phyloP scores from a whole-genome alignment of 2,888 invertebrate species.

The Xanthostigma xanthostigma region DNA sequence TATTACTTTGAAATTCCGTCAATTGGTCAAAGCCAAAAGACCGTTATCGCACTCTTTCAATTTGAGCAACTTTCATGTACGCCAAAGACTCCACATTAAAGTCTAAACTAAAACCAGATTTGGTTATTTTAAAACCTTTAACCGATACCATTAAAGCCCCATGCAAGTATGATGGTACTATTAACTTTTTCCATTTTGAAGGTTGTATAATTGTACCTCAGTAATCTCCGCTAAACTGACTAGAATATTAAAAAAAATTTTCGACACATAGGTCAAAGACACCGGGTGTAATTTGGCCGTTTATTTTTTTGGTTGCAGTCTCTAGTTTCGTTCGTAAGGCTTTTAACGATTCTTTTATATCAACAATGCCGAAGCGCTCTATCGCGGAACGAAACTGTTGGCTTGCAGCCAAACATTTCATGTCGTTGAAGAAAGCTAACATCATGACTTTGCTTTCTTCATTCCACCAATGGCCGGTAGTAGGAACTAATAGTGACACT shows the following conservation, averaged over 20 bases:
- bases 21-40: slow-evolving; percentile 1
- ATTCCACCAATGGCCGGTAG: not conserved
- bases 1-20: not conserved
- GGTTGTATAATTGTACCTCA: not conserved
- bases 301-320: slow-evolving; percentile 1
- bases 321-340: not conserved
- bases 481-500: not conserved
- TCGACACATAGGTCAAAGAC: not conserved
- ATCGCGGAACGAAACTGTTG: slow-evolving; percentile 3
- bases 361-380: slow-evolving; percentile 1
- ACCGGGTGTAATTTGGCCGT: not conserved
- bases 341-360: not conserved
- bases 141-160: not conserved
- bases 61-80: slow-evolving; percentile 1
- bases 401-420: slow-evolving; percentile 2
- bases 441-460: not conserved
- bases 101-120: slow-evolving; percentile 1
- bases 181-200: not conserved
- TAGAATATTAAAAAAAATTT: not conserved
- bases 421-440: not conserved
- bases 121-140: slow-evolving; percentile 1
- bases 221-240: not conserved
- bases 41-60: not conserved
- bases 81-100: slow-evolving; percentile 3
- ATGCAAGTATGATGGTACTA: not conserved